phyloP scores from a whole-genome alignment of 2,888 invertebrate genomes.

The Pomacea canaliculata region DNA sequence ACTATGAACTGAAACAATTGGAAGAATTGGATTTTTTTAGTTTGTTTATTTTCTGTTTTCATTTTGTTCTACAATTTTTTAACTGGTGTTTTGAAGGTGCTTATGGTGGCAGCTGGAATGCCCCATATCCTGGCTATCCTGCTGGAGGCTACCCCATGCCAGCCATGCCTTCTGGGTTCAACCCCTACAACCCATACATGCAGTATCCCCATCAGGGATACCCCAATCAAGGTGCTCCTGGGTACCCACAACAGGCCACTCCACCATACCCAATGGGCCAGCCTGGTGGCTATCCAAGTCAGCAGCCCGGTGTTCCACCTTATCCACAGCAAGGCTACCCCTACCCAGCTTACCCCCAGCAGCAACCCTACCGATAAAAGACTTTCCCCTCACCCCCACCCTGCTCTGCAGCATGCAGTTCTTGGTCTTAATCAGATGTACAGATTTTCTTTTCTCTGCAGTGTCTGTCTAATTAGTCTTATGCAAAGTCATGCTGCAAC shows the following conservation, averaged over 20 bases:
- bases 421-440: background rate
- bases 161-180: slow-evolving; percentile 52
- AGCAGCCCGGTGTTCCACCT: slow-evolving; percentile 31
- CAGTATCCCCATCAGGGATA: slow-evolving; percentile 34
- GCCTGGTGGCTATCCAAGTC: slow-evolving; percentile 37
- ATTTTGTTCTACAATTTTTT: background rate
- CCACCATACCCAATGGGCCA: slow-evolving; percentile 32
- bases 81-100: slow-evolving; percentile 6
- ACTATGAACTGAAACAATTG: no score
- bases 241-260: slow-evolving; percentile 36
- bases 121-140: slow-evolving; percentile 48
- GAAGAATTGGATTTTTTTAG: background rate
- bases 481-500: no score
- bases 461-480: no score
- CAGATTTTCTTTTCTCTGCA: background rate
- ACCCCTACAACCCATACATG: slow-evolving; percentile 59
- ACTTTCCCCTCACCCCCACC: background rate
- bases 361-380: slow-evolving; percentile 13
- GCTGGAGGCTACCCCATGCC: slow-evolving; percentile 39
- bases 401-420: background rate
- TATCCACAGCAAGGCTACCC: slow-evolving; percentile 38
- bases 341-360: slow-evolving; percentile 29
- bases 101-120: slow-evolving; percentile 28
- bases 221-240: slow-evolving; percentile 22
- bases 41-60: background rate